Base-by-base conservation (phyloP, 2,113 vertebrate genomes). In the Lagenorhynchus albirostris region DNA sequence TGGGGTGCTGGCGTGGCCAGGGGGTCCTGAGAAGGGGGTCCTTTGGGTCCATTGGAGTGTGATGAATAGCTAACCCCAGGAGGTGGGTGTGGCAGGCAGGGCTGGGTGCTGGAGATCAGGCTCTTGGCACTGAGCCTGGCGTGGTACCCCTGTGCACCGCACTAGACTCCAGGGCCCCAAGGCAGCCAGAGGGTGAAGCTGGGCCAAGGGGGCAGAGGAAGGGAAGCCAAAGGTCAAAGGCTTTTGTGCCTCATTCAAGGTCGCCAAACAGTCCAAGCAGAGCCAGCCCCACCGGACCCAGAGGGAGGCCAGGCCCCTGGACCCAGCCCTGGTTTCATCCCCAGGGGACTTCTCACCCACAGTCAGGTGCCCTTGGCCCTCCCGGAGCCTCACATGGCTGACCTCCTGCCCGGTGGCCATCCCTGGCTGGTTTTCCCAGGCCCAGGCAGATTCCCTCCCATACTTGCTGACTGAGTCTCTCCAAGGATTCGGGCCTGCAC, bases 361-460 rank as follows among this genome's bases (percentile, higher is more conserved):
- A 74, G 79, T 93, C 97, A 96, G 89, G 97, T 98, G 97, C 97
- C 96, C 96, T 98, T 97, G 97, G 95, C 83, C 65, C 74, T 94
- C 67, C 55, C 14, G 12, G 55, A 81, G 84, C 25, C 71, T 55
- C 87, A 80, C 47, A 23, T 13, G 71, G 63, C n/a, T 23, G 53
- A 79, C 50, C 77, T 79, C 77, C 50, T 68, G 36, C 25, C 36
- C 20, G 53, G 76, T 20, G 29, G 21, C 53, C 13, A 44, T 67
- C 73, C 53, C 53, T n/a, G 62, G 11, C 11, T 15, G 25, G 79
- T 26, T 60, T 60, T 44, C 29, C 71, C 14, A 53, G 53, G 86
- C 62, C 31, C 63, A 31, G 55, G 70, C 25, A 33, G 68, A 44
- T 13, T 7, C 47, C 70, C 36, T 44, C 8, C 41, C 26, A 13